phyloP scores from a whole-genome alignment of 2,888 invertebrate genomes.

The Erebia epiphron region DNA sequence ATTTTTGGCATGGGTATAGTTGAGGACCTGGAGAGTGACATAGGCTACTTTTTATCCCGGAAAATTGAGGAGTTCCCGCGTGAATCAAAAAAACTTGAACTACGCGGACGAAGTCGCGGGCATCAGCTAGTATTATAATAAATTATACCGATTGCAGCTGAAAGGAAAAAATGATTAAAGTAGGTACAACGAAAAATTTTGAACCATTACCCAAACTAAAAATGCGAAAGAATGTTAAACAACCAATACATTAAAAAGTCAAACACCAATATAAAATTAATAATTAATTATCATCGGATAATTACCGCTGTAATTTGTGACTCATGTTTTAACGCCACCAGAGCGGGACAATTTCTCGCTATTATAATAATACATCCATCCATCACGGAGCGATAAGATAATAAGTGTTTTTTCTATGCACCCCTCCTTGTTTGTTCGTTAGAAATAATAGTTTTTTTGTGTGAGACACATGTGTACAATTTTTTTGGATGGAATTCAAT shows the following conservation, averaged over 20 bases:
- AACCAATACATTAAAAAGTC: not conserved
- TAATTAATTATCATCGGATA: conserved; percentile 19
- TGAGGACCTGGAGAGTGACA: too few species aligned
- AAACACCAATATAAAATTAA: conserved; percentile 10
- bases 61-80: too few species aligned
- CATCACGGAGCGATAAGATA: conserved; percentile 71
- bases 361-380: conserved; percentile 62
- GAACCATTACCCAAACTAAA: not conserved
- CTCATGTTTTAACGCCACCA: conserved; percentile 24
- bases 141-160: too few species aligned
- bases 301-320: conserved; percentile 25
- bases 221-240: not conserved
- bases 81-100: too few species aligned
- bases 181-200: not conserved
- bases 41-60: too few species aligned
- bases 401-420: conserved; percentile 71
- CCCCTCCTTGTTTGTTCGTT: conserved; percentile 56
- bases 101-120: too few species aligned
- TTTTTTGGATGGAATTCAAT: conserved; percentile 35
- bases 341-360: conserved; percentile 48
- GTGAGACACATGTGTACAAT: conserved; percentile 61
- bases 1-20: too few species aligned
- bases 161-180: too few species aligned
- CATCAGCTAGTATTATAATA: too few species aligned
- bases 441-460: conserved; percentile 63